Base-by-base conservation (phyloP, 2,113 vertebrate species). In the Antennarius striatus region DNA sequence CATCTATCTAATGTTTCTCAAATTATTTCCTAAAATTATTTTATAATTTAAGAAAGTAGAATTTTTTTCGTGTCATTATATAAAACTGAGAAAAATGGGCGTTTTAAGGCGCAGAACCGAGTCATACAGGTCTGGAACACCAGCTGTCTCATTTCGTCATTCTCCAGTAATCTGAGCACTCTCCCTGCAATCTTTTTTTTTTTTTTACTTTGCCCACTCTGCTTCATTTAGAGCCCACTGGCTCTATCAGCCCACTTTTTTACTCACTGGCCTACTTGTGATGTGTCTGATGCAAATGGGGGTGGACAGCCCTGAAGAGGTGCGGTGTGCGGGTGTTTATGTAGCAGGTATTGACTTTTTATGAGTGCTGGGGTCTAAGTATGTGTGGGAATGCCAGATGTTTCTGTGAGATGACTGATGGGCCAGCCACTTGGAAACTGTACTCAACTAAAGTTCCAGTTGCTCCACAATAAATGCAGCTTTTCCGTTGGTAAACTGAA, bases 241-340 rank as follows among this genome's bases (percentile, higher is more conserved):
- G 75, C 74, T 82, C 62, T 67, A 61, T 60, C 63, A 68, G 70
- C 69, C 77, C 70, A 77, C 77, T 70, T 71, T 61, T 73, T 61
- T 62, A 28, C 78, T 80, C 78, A 64, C 4, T 71, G 72, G 69
- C 69, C 72, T 71, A 72, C 53, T 61, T 67, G 49, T 76, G 65
- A 75, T 71, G 65, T 72, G 75, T 82, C 71, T 67, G 63, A 61
- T 42, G 59, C 51, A 80, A 80, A 83, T 86, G 57, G 73, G 75
- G 63, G 68, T 71, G 73, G 67, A 59, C 60, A 63, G 51, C 45
- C 16, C 43, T 45, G 42, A 64, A 58, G 32, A 64, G 30, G 46
- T 36, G 32, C 5, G 42, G 48, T 77, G 32, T 73, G 50, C 15
- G 2, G 45, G 6, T 72, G 39, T 59, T 14, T 56, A 10, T 70